Evolutionary conservation across 2,113 vertebrate genomes (phyloP).

Genomic region (Takifugu bimaculatus): DNA sequence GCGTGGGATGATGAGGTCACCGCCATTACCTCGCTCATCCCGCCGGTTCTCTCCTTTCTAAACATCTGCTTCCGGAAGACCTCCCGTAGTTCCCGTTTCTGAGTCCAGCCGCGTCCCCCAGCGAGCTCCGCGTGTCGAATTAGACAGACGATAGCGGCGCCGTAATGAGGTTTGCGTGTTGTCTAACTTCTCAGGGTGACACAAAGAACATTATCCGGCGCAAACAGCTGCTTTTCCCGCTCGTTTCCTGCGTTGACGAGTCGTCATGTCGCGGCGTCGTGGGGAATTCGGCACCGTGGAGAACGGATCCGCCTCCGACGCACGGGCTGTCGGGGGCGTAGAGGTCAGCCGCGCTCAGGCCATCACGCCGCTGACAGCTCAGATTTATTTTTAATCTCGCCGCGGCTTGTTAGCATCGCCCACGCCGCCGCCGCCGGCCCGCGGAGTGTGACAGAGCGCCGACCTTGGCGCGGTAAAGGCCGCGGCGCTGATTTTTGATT

Average conservation of each 20-base stretch:
- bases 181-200: conserved; percentile 36
- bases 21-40: conserved; percentile 61
- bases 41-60: conserved; percentile 44
- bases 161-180: conserved; percentile 24
- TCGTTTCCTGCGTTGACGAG: conserved; percentile 34
- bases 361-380: conserved; percentile 62
- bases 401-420: conserved; percentile 1
- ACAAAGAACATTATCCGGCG: conserved; percentile 52
- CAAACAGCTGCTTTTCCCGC: conserved; percentile 26
- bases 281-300: conserved; percentile 45
- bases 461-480: conserved; percentile 62
- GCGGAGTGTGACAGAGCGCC: too few relatives aligned
- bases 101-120: conserved; percentile 3
- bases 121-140: not conserved
- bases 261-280: conserved; percentile 45
- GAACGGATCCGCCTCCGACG: conserved; percentile 20
- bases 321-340: conserved; percentile 31
- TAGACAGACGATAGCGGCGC: conserved; percentile 7
- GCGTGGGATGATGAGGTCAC: conserved; percentile 49
- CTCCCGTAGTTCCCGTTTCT: conserved; percentile 29
- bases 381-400: conserved; percentile 72
- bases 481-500: conserved; percentile 58
- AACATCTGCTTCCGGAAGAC: conserved; percentile 23
- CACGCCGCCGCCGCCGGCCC: too few relatives aligned
- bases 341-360: conserved; percentile 59